Evolutionary conservation across 2,113 vertebrate species (phyloP), one percentile per base, ranked within the genome.

Genomic region (Macrotis lagotis): DNA sequence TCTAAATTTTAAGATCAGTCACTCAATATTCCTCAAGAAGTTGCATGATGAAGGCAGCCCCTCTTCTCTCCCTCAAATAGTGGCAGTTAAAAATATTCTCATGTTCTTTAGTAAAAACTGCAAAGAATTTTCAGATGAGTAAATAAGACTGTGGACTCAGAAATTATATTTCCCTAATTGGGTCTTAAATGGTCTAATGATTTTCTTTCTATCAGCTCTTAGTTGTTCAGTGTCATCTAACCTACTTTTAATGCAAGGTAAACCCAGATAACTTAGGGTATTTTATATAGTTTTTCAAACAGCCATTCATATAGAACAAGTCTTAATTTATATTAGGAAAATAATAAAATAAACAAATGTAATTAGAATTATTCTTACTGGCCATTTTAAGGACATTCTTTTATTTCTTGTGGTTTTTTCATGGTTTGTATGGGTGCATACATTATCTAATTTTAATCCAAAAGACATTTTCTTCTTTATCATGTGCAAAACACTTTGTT

Each of bases 21-120:
- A 91, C 66, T 93, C 24, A 6, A 50, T 95, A 92, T 91, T 92
- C 49, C 93, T 91, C 51, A 91, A 91, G 16, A 93, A 52, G 44
- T 90, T 94, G 89, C 31, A n/a, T 59, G 26, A 3, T 37, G 50
- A n/a, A n/a, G n/a, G 90, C n/a, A 8, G 19, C 47, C 49, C 16
- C 0, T 16, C 93, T 49, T 11, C 0, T 3, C 4, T 44, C 66
- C 66, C 1, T 48, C 44, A 92, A 1, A 0, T 51, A 89, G 0
- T 53, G 50, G 2, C 11, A 3, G 47, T 50, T 1, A 11, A 26
- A 25, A 25, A 1, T 26, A 0, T 89, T 88, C 47, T 89, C 28
- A 90, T 19, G 48, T 66, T 93, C 50, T 28, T 93, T 94, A 91
- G 89, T 51, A 37, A 6, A 22, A 37, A 22, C 12, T 12, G 89